Percentiles rank a stretch among this genome's conserved stretches.
These are phyloP conservation scores for Sarcophaga caerulescens DNA, from an alignment of 2,888 invertebrate species.

Conservation along the genomic window DNA sequence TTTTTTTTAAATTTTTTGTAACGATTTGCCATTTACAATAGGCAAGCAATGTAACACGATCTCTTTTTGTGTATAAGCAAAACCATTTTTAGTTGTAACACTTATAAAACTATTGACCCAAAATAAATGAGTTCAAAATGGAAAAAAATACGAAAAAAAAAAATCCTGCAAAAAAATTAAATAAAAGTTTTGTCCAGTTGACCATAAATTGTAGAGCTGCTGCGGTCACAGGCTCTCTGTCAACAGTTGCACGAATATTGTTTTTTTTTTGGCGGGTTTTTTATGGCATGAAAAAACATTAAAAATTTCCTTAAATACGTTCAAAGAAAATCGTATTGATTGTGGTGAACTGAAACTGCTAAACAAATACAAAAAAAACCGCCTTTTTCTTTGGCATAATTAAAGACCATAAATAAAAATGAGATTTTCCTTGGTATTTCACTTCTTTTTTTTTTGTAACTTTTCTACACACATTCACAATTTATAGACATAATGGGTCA, in stretches of 20 bases:
- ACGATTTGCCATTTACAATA: background rate
- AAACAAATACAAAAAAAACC: slow-evolving; percentile 40
- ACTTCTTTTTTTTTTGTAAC: background rate
- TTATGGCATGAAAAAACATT: slow-evolving; percentile 15
- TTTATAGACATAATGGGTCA: slow-evolving; percentile 65
- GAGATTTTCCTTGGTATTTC: slow-evolving; percentile 37
- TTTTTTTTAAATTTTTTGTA: background rate
- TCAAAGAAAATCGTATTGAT: slow-evolving; percentile 29
- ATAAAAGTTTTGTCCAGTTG: slow-evolving; percentile 16
- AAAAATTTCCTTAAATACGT: slow-evolving; percentile 42
- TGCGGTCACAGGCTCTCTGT: slow-evolving; percentile 46
- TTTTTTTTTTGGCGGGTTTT: background rate
- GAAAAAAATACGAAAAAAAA: background rate
- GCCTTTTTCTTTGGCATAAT: slow-evolving; percentile 64
- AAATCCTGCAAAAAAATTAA: background rate
- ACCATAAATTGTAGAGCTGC: slow-evolving; percentile 45
- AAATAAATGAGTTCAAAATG: slow-evolving; percentile 52
- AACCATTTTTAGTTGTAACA: background rate
- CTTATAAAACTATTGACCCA: slow-evolving; percentile 56
- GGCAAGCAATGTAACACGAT: background rate
- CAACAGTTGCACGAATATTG: slow-evolving; percentile 49
- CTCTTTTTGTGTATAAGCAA: background rate
- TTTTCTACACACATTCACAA: slow-evolving; percentile 16
- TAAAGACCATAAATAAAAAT: slow-evolving; percentile 65
- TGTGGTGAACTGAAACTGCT: slow-evolving; percentile 23